These are phyloP conservation scores for Orgyia antiqua DNA, from an alignment of 2,888 invertebrate genomes.

Conservation along the genomic window DNA sequence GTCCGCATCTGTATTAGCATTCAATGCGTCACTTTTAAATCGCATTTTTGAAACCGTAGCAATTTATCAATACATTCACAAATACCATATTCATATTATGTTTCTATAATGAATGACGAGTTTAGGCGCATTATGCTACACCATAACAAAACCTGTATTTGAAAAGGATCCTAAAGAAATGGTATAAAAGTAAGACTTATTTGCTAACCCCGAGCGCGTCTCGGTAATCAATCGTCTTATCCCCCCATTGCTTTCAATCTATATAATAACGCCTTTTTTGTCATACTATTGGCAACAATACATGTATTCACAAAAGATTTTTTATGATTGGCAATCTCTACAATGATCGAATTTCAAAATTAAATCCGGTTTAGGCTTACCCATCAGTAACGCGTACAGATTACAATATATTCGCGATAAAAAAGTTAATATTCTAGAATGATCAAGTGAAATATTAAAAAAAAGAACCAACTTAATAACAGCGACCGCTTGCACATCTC, in stretches of 20 bases:
- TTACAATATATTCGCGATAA: background rate
- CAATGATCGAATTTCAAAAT: conserved; percentile 13
- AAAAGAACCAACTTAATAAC: conserved; percentile 37
- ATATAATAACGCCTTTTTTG: conserved; percentile 4
- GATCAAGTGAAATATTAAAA: conserved; percentile 33
- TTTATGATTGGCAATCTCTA: conserved; percentile 9
- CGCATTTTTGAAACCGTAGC: too few relatives aligned
- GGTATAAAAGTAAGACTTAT: conserved; percentile 5
- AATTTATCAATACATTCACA: too few relatives aligned
- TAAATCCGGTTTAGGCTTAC: conserved; percentile 16
- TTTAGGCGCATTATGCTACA: too few relatives aligned
- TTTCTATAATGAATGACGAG: too few relatives aligned
- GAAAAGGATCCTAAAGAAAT: conserved; percentile 3
- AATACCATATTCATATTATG: too few relatives aligned
- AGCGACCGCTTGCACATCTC: conserved; percentile 50
- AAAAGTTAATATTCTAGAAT: conserved; percentile 31
- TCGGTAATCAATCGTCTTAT: conserved; percentile 1
- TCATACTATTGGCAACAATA: conserved; percentile 2
- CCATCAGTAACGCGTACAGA: too few relatives aligned
- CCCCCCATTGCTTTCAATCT: conserved; percentile 4
- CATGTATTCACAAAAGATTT: conserved; percentile 4
- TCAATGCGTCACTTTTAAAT: too few relatives aligned
- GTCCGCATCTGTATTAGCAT: too few relatives aligned
- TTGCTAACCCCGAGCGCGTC: conserved; percentile 1
- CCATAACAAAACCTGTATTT: too few relatives aligned